Conservation (phyloP, 2,113 vertebrate genomes). For the Prionailurus viverrinus region DNA sequence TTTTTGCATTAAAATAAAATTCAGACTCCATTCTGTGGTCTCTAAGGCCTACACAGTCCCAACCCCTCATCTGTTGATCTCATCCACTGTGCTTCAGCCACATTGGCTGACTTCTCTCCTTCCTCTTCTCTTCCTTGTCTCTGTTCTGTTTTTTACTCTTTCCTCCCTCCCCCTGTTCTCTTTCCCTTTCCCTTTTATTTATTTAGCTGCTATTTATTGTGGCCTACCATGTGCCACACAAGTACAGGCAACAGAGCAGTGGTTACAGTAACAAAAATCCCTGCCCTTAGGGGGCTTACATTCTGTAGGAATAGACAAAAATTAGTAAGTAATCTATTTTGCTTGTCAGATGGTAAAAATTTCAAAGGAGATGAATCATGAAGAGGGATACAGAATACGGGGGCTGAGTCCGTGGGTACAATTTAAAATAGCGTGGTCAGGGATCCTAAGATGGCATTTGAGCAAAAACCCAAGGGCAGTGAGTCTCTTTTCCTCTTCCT, state of each 20-base stretch:
- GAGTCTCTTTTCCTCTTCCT: background rate
- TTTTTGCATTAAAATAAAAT: constrained; percentile 22
- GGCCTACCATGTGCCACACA: background rate
- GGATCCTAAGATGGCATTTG: background rate
- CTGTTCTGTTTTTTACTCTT: background rate
- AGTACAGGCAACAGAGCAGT: background rate
- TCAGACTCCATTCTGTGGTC: background rate
- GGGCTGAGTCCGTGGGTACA: background rate
- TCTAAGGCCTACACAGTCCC: background rate
- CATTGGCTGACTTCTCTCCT: too few species aligned
- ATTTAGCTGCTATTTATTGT: constrained; percentile 3
- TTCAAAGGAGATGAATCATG: background rate
- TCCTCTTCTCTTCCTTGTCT: too few species aligned
- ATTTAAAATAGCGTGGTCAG: background rate
- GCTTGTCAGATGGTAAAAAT: background rate
- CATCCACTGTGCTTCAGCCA: background rate
- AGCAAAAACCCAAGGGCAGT: background rate
- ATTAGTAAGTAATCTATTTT: background rate
- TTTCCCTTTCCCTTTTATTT: background rate
- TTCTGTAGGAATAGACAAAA: constrained; percentile 20
- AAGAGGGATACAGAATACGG: background rate
- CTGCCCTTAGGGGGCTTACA: background rate
- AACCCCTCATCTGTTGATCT: background rate
- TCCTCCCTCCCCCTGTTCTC: background rate
- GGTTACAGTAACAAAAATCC: background rate